These are phyloP conservation scores for Brachyhypopomus gauderio DNA, from an alignment of 2,113 vertebrate species.

Conservation along the genomic window DNA sequence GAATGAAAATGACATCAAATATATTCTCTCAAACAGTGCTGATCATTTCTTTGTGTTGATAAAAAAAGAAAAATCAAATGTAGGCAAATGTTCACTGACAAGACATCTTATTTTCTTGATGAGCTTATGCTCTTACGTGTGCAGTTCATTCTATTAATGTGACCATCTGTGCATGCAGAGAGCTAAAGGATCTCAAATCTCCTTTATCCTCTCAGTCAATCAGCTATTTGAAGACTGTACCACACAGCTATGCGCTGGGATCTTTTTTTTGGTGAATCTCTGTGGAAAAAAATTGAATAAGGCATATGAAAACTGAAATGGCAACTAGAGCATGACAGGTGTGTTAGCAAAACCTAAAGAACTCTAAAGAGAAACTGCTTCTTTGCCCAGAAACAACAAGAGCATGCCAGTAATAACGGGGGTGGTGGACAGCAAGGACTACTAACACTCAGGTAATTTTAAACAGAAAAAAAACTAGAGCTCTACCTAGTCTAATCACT, in stretches of 20 bases:
- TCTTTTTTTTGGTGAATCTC: neutral
- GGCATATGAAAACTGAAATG: neutral
- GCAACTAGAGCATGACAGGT: neutral
- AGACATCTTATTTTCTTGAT: slow-evolving; percentile 81
- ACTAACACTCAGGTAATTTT: neutral
- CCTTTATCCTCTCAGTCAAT: slow-evolving; percentile 71
- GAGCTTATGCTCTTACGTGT: slow-evolving; percentile 84
- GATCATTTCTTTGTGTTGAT: too few species aligned
- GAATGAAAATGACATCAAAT: slow-evolving; percentile 11
- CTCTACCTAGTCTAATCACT: neutral
- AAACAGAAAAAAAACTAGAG: neutral
- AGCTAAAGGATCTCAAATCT: slow-evolving; percentile 52
- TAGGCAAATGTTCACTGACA: slow-evolving; percentile 62
- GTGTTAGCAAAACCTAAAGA: neutral
- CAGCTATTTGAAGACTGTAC: neutral
- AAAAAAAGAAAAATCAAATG: neutral
- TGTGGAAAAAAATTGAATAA: neutral
- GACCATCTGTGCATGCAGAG: slow-evolving; percentile 82
- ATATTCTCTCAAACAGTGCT: neutral
- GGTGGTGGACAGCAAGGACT: neutral
- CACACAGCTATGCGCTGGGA: neutral
- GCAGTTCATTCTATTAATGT: slow-evolving; percentile 61
- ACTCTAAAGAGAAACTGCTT: neutral
- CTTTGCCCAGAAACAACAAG: neutral
- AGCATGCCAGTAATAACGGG: neutral